Base-by-base conservation (phyloP, 2,113 vertebrate genomes). In the Maccullochella peelii region DNA sequence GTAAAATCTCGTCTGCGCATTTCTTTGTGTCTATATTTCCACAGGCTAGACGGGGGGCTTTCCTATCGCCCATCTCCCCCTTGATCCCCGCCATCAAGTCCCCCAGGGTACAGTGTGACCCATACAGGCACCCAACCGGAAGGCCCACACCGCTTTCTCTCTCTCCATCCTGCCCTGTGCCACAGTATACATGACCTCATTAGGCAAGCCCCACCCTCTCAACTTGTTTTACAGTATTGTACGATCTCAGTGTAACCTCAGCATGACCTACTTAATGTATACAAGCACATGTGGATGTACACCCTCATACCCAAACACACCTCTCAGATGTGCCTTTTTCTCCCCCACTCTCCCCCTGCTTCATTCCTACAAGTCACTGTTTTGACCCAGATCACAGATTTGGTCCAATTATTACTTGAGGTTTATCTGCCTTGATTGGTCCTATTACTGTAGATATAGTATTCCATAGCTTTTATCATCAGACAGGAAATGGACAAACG, bases 41-140 rank as follows among this genome's bases (percentile, higher is more conserved):
- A 83, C 65, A 16, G 85, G 66, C 78, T n/a, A 90, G 82, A 90
- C 58, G 61, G 73, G 75, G 84, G 67, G 69, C 69, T 88, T 74
- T 82, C 86, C 68, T 44, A 49, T 78, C 25, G 0, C 49, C 76
- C 74, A 70, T 50, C 40, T 74, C 71, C 77, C 77, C 71, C 54
- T 47, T 11, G 21, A 79, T 79, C 58, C 77, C 76, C 38, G 8
- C 74, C 72, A 8, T 85, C 73, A 79, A 84, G 33, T 55, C 86
- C 92, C 90, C 68, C 59, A 74, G 93, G 93, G 84, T 44, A 42
- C 77, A 59, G 54, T 70, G 78, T 93, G 92, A 94, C 93, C 94
- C 86, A 93, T 38, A 89, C 86, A 94, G 82, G 85, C 94, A 90
- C 90, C 87, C 91, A 85, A 80, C 87, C 42, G 80, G 89, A 93